Evolutionary conservation across 2,113 vertebrate genomes (phyloP), one percentile per base, ranked within the genome.

Genomic region (Amphiprion percula): DNA sequence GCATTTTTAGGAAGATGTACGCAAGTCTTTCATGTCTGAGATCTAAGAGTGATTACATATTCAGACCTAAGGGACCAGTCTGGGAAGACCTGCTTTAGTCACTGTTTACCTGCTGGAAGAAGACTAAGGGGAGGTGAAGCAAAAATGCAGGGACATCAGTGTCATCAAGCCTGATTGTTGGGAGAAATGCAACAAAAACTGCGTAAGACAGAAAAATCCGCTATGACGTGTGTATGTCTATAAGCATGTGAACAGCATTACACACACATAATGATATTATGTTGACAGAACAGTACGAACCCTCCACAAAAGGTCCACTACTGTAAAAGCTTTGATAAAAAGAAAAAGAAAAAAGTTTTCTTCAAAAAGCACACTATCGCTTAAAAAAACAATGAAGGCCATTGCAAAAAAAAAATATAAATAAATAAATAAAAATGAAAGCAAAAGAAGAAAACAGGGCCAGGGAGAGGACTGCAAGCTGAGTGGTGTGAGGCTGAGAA

Each of bases 21-120:
- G 50, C 44, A 79, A 86, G 85, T 86, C 91, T 95, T 94, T 94
- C 88, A 93, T 94, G 91, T 93, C 78, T 89, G 70, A 93, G 91
- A 94, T 93, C 91, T 94, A 83, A 94, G 88, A 87, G 71, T 90
- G 88, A 91, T 92, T 85, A 92, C 65, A 79, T 80, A 92, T 92
- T 93, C 84, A 87, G 71, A 94, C 92, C 91, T 84, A 62, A 82
- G 90, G 90, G 90, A 91, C 78, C 59, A 68, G 78, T 86, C 80
- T 88, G 87, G 58, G 53, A 90, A 75, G 83, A 87, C 85, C 62
- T 80, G 70, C 81, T 85, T 84, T 82, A 83, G 79, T 91, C 84
- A 74, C 72, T 91, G 85, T 93, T 94, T 91, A 91, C 88, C 85
- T 90, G 80, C 82, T 79, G 73, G 46, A 79, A 75, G 67, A 76